Base-by-base conservation (phyloP, 2,888 invertebrate species). In the Diachrysia chrysitis region DNA sequence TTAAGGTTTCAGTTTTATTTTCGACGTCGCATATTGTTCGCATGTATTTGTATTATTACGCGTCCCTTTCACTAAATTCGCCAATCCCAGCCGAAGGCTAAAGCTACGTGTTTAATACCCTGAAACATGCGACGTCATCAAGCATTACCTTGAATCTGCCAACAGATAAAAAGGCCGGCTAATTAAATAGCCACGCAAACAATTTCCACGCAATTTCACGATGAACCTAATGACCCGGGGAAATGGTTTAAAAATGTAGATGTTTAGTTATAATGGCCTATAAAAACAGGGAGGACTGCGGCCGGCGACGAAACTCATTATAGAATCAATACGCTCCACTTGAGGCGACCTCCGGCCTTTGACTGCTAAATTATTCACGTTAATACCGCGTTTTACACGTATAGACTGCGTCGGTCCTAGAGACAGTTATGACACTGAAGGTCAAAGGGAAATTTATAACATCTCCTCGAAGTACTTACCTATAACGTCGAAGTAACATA, bases 281-380 rank as follows among this genome's bases (percentile, higher is more conserved):
- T 65, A 56, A 56, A 60, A 53, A 55, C 51, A 35, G 35, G 51
- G 37, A 48, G 54, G 17, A 17, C 48, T 23, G 54, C 37, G 57
- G 35, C 23, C 54, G 37, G 61, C 63, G 65, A 66, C 78, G 60
- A 37, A 62, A 65, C 76, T 70, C 69, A 75, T 78, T 76, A 72
- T 61, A 57, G 59, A 82, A 82, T 81, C 81, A 79, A 83, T 82
- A 81, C 79, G 71, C 58, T 25, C 63, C 71, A 82, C 66, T 72
- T 66, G 62, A 56, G 42, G 23, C 85, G 83, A 85, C 85, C 87
- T 86, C 75, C 78, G 83, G 72, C 79, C 82, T 78, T 67, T 59
- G 63, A 73, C 77, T 70, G 66, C 57, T 81, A 48, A 83, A 76
- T 81, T 78, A 84, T 82, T 74, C 77, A 74, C 62, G 57, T 59